phyloP scores from a whole-genome alignment of 2,113 vertebrate species.

The Oryzias javanicus region DNA sequence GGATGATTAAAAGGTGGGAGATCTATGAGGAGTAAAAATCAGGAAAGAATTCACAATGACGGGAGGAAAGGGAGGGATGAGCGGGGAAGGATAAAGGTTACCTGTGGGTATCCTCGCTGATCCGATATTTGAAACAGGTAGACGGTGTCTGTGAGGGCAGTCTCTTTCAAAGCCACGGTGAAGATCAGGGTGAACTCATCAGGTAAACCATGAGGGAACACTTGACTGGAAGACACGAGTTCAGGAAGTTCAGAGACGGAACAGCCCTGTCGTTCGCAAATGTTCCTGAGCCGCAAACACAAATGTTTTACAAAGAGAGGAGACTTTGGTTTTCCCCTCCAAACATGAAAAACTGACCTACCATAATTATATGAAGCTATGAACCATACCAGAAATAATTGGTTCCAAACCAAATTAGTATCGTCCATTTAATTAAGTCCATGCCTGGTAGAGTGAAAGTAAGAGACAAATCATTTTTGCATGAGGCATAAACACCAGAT shows the following conservation, averaged over 20 bases:
- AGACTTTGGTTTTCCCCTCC: too few relatives aligned
- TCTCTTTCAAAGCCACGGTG: conserved; percentile 89
- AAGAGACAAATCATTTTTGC: too few relatives aligned
- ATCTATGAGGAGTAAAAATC: not conserved
- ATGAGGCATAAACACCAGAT: too few relatives aligned
- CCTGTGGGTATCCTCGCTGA: conserved; percentile 89
- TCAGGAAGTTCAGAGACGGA: conserved; percentile 3
- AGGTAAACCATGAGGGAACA: conserved; percentile 88
- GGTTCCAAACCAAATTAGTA: too few relatives aligned
- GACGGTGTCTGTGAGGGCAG: conserved; percentile 83
- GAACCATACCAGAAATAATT: too few relatives aligned
- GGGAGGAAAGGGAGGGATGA: not conserved
- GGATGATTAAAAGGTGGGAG: conserved; percentile 35
- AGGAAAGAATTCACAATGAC: not conserved
- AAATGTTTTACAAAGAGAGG: too few relatives aligned
- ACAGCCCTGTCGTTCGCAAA: not conserved
- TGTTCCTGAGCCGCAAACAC: not conserved
- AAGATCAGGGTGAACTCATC: conserved; percentile 87
- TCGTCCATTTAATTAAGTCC: too few relatives aligned
- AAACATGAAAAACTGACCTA: too few relatives aligned
- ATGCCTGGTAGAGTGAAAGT: too few relatives aligned
- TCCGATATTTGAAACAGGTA: conserved; percentile 93
- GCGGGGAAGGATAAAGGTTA: conserved; percentile 42
- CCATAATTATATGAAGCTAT: too few relatives aligned
- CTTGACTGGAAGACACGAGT: conserved; percentile 73